Evolutionary conservation across 1,140 invertebrate species (phyloP).

Genomic region (Pentalonia nigronervosa): DNA sequence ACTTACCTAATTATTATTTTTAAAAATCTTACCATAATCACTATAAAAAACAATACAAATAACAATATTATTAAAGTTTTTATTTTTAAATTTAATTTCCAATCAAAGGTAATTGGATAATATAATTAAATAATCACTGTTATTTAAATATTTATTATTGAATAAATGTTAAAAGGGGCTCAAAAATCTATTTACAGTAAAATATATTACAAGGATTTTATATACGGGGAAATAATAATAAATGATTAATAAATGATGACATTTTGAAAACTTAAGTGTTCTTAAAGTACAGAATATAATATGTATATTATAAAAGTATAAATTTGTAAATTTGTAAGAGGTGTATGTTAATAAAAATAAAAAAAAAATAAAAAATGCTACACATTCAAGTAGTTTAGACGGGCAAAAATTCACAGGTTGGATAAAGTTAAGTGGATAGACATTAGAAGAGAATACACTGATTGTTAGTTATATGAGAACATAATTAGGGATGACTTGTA

Average conservation of each 20-base stretch:
- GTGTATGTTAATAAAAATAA: background rate
- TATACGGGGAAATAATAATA: background rate
- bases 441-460: background rate
- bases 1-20: background rate
- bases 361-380: background rate
- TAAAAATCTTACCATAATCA: background rate
- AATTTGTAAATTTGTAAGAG: background rate
- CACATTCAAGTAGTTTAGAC: background rate
- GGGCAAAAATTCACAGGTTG: background rate
- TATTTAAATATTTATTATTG: background rate
- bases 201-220: background rate
- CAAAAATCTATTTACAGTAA: background rate
- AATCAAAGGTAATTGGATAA: background rate
- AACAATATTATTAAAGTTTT: background rate
- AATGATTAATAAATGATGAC: background rate
- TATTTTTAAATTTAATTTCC: background rate
- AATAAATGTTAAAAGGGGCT: background rate
- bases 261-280: background rate
- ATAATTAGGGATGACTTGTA: background rate
- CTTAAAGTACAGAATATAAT: background rate
- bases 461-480: background rate
- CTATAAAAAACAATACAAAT: background rate
- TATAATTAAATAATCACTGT: background rate
- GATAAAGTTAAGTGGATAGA: constrained; percentile 13
- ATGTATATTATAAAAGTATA: background rate